phyloP scores from a whole-genome alignment of 2,888 invertebrate genomes.

The Sesamia inferens region DNA sequence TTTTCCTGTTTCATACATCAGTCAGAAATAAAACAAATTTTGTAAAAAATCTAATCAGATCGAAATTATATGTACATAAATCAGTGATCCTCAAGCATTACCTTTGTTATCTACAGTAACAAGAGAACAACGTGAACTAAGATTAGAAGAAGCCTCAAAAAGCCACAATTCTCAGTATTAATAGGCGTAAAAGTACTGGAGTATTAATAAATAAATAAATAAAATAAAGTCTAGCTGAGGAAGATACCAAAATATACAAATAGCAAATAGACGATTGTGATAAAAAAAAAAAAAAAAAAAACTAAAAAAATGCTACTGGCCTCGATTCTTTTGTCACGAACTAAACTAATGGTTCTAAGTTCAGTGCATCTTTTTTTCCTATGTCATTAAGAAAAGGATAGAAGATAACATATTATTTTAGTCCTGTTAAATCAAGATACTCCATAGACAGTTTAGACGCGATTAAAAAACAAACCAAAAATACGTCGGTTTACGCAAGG shows the following conservation, averaged over 20 bases:
- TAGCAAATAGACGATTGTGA: background rate
- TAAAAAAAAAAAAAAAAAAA: background rate
- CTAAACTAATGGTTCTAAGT: too few species aligned
- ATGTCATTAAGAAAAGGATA: too few species aligned
- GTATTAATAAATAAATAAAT: conserved; percentile 35
- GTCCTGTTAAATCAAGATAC: too few species aligned
- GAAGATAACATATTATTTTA: too few species aligned
- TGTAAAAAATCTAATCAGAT: conserved; percentile 27
- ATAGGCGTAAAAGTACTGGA: conserved; percentile 5
- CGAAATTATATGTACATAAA: background rate
- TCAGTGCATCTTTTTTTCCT: too few species aligned
- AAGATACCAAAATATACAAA: conserved; percentile 13
- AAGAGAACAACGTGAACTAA: conserved; percentile 2
- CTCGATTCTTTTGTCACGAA: too few species aligned
- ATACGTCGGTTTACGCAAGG: too few species aligned
- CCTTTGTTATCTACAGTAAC: conserved; percentile 29
- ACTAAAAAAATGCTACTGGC: too few species aligned
- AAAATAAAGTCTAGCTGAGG: conserved; percentile 21
- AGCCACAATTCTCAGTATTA: conserved; percentile 5
- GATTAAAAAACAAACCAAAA: too few species aligned
- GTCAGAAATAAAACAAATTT: conserved; percentile 4
- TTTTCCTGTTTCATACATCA: conserved; percentile 3
- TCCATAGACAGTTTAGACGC: too few species aligned
- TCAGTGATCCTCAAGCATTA: background rate
- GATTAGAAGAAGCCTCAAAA: conserved; percentile 20